Base-by-base conservation (phyloP, 2,888 invertebrate species). In the Odontocerum albicorne region DNA sequence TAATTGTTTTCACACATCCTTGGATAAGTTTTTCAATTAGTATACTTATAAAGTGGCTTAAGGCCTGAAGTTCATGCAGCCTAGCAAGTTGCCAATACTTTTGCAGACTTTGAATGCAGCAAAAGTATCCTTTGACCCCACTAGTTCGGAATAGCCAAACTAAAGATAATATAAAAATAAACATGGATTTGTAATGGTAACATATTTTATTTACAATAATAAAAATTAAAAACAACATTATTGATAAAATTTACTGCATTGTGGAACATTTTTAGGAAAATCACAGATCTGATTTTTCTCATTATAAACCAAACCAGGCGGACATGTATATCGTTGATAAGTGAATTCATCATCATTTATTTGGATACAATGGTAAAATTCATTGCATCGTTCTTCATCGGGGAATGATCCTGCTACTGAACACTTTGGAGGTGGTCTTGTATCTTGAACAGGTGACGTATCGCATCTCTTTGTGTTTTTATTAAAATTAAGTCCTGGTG, bases 271-370 rank as follows among this genome's bases (percentile, higher is more conserved):
- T 31, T 49, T 43, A 6, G 51, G 49, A 3, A 59, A 50, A 49
- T 61, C 61, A 40, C 63, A 63, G 21, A 16, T 47, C 17, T 53
- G 57, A n/a, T 27, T 45, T 6, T 40, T 31, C 17, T 57, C 57
- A 44, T 62, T 52, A 31, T 42, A 63, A 8, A 60, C 43, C 33
- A 62, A 49, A 4, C 55, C 55, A 1, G 43, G 22, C 1, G 62
- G 62, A 31, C 63, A 63, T 15, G 15, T 27, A 7, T 20, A 42
- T 47, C 52, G 43, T 7, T 35, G 21, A 27, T 42, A 50, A 4
- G 17, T 36, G n/a, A 61, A 44, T n/a, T 43, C 22, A 7, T 35
- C 27, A 21, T 44, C 20, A 4, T 31, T 43, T 13, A 44, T 44
- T 8, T 39, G 10, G 10, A 40, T 38, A 46, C 63, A 63, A 16